Evolutionary conservation across 2,888 invertebrate species (phyloP).

Genomic region (Pristionchus fissidentatus): DNA sequence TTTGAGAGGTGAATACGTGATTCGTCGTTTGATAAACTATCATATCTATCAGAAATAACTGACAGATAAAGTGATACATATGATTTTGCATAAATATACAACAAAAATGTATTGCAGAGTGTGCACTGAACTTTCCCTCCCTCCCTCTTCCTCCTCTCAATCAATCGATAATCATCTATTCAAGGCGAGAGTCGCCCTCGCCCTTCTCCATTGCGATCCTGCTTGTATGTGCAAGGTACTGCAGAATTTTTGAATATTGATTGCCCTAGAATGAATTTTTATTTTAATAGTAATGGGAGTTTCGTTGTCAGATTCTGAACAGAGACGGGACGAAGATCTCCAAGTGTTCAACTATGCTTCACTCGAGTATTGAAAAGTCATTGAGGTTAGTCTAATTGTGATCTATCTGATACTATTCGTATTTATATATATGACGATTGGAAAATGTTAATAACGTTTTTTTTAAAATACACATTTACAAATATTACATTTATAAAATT

Average conservation of each 20-base stretch:
- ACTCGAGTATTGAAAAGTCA: background rate
- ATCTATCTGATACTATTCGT: no score
- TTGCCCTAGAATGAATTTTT: background rate
- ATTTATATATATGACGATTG: no score
- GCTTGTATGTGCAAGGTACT: conserved; percentile 52
- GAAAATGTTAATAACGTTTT: no score
- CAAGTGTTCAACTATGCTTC: conserved; percentile 30
- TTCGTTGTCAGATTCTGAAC: conserved; percentile 22
- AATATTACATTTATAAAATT: no score
- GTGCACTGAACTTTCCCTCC: background rate
- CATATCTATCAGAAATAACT: no score
- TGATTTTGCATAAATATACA: no score
- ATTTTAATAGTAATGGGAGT: conserved; percentile 1
- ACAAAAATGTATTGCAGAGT: background rate
- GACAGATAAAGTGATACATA: no score
- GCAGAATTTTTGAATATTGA: background rate
- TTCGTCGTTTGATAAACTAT: background rate
- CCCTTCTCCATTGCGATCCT: conserved; percentile 60
- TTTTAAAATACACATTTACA: no score
- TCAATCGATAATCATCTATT: conserved; percentile 45
- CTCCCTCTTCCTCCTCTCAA: conserved; percentile 6
- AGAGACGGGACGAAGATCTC: conserved; percentile 35
- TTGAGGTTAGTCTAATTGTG: background rate
- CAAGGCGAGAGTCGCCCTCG: conserved; percentile 56
- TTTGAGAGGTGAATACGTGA: conserved; percentile 47